phyloP scores from a whole-genome alignment of 2,113 vertebrate genomes.

The Parotia lawesii region DNA sequence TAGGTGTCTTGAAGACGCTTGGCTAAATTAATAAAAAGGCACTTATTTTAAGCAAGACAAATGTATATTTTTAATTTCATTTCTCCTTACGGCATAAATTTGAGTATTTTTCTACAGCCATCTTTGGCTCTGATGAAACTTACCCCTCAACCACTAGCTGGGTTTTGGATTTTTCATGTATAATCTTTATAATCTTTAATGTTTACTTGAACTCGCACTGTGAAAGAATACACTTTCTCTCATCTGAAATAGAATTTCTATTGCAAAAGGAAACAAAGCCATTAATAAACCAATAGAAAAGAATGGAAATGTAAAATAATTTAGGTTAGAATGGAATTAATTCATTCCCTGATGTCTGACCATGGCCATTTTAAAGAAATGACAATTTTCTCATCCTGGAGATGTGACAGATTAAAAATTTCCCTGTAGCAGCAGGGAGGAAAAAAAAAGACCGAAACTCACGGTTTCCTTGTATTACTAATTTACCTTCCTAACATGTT shows the following conservation, averaged over 20 bases:
- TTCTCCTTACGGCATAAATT: neutral
- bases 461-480: neutral
- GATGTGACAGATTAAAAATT: neutral
- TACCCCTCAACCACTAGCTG: neutral
- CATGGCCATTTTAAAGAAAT: neutral
- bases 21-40: neutral
- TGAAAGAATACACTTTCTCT: neutral
- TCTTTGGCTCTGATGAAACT: neutral
- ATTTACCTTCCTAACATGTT: neutral
- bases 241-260: neutral
- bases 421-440: neutral
- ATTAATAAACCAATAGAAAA: neutral
- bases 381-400: neutral
- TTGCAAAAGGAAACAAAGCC: neutral
- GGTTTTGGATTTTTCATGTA: neutral
- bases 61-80: neutral
- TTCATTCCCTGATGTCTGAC: neutral
- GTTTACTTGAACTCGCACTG: neutral
- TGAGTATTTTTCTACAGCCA: neutral
- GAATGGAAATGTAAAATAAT: neutral
- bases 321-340: neutral
- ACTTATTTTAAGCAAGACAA: neutral
- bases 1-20: neutral
- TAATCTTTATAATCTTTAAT: neutral
- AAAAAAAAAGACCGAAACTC: neutral